Evolutionary conservation across 37 sponge, comb jelly and placozoan species (phyloP).

Genomic region (Chondrilla cf. caribensis): DNA sequence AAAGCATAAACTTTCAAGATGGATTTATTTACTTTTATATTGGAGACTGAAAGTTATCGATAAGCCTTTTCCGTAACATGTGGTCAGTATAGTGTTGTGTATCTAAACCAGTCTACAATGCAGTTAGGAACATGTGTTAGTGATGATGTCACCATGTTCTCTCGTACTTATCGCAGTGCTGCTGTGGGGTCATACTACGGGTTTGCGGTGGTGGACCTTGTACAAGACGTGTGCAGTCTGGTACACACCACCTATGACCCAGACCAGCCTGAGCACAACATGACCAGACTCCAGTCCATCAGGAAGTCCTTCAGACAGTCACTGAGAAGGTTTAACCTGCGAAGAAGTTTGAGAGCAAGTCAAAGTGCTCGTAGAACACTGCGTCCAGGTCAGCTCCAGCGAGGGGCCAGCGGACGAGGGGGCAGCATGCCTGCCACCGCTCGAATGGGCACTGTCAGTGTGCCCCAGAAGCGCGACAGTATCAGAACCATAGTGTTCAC

Average conservation of each 20-base stretch:
- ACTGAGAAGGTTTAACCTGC: constrained; percentile 57
- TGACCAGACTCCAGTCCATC: constrained; percentile 70
- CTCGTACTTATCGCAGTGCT: constrained; percentile 34
- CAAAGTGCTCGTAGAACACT: constrained; percentile 66
- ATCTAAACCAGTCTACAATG: too few relatives aligned
- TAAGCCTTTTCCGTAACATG: too few relatives aligned
- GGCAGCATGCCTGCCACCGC: neutral
- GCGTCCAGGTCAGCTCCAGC: constrained; percentile 32
- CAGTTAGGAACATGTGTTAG: too few relatives aligned
- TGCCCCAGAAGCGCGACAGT: constrained; percentile 35
- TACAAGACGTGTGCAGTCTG: constrained; percentile 41
- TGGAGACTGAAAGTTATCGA: too few relatives aligned
- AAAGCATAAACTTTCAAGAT: too few relatives aligned
- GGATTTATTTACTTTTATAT: too few relatives aligned
- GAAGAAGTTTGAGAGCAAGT: constrained; percentile 54
- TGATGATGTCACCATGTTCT: too few relatives aligned
- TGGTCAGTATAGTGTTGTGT: too few relatives aligned
- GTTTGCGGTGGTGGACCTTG: constrained; percentile 69
- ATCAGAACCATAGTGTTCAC: constrained; percentile 49
- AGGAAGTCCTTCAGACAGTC: constrained; percentile 81
- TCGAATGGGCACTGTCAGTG: neutral
- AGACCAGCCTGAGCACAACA: constrained; percentile 12
- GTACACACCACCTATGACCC: constrained; percentile 59
- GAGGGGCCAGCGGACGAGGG: neutral
- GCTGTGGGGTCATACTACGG: constrained; percentile 78